Evolutionary conservation across 2,888 invertebrate genomes (phyloP).

Genomic region (Hydraecia micacea): DNA sequence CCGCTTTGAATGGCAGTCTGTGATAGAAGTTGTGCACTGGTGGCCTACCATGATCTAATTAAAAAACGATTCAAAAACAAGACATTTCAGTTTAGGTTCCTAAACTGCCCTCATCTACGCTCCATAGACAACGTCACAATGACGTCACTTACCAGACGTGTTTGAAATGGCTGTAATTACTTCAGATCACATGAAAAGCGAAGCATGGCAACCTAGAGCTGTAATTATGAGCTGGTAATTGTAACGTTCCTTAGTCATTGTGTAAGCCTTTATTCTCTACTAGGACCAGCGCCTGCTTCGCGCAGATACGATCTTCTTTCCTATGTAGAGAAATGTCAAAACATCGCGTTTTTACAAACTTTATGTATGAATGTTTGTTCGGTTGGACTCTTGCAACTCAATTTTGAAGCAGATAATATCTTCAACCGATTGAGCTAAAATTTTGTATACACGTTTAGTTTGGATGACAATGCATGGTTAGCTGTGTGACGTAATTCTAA

Average conservation of each 20-base stretch:
- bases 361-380: too few species aligned
- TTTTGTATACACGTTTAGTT: too few species aligned
- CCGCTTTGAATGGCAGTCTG: neutral
- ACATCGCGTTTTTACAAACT: neutral
- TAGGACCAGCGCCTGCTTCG: neutral
- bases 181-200: neutral
- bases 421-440: too few species aligned
- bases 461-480: too few species aligned
- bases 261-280: neutral
- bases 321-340: neutral
- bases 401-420: too few species aligned
- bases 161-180: slow-evolving; percentile 19
- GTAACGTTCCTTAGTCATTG: neutral
- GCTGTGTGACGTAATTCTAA: too few species aligned
- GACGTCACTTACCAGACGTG: slow-evolving; percentile 21
- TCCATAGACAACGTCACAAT: slow-evolving; percentile 1
- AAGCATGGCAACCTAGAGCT: neutral
- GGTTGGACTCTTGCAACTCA: too few species aligned
- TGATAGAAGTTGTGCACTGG: neutral
- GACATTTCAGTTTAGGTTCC: too few species aligned
- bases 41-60: too few species aligned
- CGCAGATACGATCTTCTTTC: neutral
- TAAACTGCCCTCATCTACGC: neutral
- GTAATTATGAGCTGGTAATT: slow-evolving; percentile 15
- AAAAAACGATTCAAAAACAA: too few species aligned